phyloP scores from a whole-genome alignment of 1,140 invertebrate species.

The Sycophaga agraensis region DNA sequence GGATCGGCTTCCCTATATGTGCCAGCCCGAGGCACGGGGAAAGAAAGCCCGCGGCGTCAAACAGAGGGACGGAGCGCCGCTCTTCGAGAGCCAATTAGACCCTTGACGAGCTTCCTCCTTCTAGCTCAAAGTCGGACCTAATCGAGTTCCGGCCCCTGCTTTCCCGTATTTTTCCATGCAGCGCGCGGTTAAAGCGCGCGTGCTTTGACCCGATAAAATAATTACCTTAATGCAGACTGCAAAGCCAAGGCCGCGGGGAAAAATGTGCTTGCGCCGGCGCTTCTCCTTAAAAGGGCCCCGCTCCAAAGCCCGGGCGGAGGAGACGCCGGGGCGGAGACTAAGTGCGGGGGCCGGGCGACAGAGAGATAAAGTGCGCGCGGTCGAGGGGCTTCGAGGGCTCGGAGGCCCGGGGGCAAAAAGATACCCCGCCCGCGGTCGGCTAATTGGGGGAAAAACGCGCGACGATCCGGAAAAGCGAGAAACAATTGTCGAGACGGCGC shows the following conservation, averaged over 20 bases:
- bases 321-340: background rate
- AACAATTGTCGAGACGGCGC: conserved; percentile 12
- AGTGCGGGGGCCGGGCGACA: background rate
- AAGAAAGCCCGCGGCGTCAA: too few relatives aligned
- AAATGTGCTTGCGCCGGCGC: conserved; percentile 21
- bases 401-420: background rate
- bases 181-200: too few relatives aligned
- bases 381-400: background rate
- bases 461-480: conserved; percentile 21
- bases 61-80: too few relatives aligned
- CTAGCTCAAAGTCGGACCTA: too few relatives aligned
- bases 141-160: too few relatives aligned
- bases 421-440: background rate
- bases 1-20: too few relatives aligned
- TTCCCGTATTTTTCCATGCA: too few relatives aligned
- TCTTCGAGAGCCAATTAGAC: too few relatives aligned
- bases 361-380: conserved; percentile 12
- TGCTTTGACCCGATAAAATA: conserved; percentile 21
- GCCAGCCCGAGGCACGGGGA: too few relatives aligned
- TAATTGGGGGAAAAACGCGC: conserved; percentile 26
- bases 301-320: background rate
- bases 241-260: background rate
- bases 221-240: conserved; percentile 25
- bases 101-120: too few relatives aligned
- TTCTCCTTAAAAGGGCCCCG: conserved; percentile 23